phyloP scores from a whole-genome alignment of 2,797 vertebrate species.

The Scleropages formosus region DNA sequence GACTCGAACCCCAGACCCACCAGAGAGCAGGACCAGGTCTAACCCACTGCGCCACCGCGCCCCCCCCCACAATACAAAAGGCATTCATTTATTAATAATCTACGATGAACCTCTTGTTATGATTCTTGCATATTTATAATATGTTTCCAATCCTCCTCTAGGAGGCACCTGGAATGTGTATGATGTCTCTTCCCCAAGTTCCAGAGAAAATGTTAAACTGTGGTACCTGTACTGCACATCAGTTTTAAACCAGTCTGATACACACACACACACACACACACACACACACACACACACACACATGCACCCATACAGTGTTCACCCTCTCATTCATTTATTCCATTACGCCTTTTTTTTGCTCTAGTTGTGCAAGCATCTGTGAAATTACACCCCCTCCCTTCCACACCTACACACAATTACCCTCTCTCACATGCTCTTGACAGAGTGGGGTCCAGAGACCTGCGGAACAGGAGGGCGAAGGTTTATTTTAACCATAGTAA shows the following conservation, averaged over 20 bases:
- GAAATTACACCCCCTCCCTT: background rate
- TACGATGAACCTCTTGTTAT: too few relatives aligned
- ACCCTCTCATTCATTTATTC: conserved; percentile 22
- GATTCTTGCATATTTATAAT: too few relatives aligned
- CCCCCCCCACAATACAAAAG: too few relatives aligned
- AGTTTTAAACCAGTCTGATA: background rate
- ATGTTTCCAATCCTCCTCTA: too few relatives aligned
- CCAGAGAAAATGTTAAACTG: too few relatives aligned
- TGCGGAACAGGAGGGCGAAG: background rate
- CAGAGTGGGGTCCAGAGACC: background rate
- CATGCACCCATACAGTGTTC: conserved; percentile 21
- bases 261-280: conserved; percentile 31
- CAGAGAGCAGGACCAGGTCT: too few relatives aligned
- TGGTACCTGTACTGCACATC: background rate
- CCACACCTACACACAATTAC: conserved; percentile 10
- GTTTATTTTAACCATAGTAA: background rate
- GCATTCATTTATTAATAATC: too few relatives aligned
- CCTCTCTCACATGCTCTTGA: background rate
- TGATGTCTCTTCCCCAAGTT: too few relatives aligned
- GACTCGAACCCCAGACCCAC: too few relatives aligned
- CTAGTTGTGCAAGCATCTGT: background rate
- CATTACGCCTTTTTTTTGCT: background rate
- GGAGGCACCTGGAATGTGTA: too few relatives aligned
- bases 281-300: conserved; percentile 21
- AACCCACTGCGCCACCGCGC: too few relatives aligned